A percentile compares a stretch with the other conserved stretches of the same genome.
Evolutionary conservation across 2,888 invertebrate genomes (phyloP).

Genomic region (Xanthia togata): DNA sequence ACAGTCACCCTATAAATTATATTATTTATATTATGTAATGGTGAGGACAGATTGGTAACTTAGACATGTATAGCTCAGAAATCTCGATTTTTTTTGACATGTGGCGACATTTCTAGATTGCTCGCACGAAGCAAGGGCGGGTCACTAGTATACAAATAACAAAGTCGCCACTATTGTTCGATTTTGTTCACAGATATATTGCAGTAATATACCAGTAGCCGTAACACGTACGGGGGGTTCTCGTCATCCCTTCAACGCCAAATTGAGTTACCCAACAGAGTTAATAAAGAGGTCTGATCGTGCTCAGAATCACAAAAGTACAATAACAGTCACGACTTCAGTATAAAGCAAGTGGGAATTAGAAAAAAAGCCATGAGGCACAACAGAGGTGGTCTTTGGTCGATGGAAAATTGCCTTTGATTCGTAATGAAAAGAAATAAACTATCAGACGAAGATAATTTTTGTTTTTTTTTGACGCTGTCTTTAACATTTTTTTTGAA

Average conservation of each 20-base stretch:
- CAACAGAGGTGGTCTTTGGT: conserved; percentile 3
- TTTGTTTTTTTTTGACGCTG: background rate
- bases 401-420: conserved; percentile 7
- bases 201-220: conserved; percentile 74
- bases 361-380: conserved; percentile 65
- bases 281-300: conserved; percentile 85
- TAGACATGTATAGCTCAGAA: background rate
- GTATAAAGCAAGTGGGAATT: conserved; percentile 76
- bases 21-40: no score
- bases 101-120: background rate
- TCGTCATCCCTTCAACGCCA: conserved; percentile 86
- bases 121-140: background rate
- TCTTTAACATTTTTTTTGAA: background rate
- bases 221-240: conserved; percentile 81
- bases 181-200: conserved; percentile 70
- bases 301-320: conserved; percentile 78
- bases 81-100: background rate
- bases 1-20: no score
- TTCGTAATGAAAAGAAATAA: background rate
- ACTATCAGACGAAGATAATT: background rate
- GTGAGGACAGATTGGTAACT: background rate
- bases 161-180: conserved; percentile 66
- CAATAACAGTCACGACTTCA: conserved; percentile 72
- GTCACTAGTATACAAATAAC: conserved; percentile 36
- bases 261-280: conserved; percentile 87